These are phyloP conservation scores for Cyrtonyx montezumae DNA, from an alignment of 2,113 vertebrate genomes.

Conservation along the genomic window DNA sequence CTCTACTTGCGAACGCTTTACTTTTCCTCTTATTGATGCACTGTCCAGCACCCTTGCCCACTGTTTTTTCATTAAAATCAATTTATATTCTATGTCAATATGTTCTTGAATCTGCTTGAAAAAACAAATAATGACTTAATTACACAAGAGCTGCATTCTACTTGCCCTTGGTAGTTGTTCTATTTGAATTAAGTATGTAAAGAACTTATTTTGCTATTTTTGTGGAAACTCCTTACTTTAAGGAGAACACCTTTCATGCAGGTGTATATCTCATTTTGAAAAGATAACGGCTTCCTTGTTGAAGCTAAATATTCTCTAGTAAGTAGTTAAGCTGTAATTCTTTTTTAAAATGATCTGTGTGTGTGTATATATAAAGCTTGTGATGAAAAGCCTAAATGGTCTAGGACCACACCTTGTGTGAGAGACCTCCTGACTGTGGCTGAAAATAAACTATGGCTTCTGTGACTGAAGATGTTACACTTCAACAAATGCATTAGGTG, in stretches of 20 bases:
- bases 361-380: constrained; percentile 58
- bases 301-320: constrained; percentile 77
- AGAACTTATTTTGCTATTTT: constrained; percentile 75
- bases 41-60: constrained; percentile 38
- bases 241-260: constrained; percentile 71
- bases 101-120: constrained; percentile 57
- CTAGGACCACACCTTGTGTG: constrained; percentile 79
- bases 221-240: constrained; percentile 60
- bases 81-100: constrained; percentile 57
- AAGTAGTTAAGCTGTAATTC: constrained; percentile 65
- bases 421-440: constrained; percentile 71
- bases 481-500: constrained; percentile 9
- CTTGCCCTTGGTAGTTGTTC: constrained; percentile 45
- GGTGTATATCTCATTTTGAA: constrained; percentile 72
- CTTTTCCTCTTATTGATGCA: constrained; percentile 38
- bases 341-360: constrained; percentile 62
- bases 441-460: constrained; percentile 70
- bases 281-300: constrained; percentile 74
- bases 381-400: constrained; percentile 65
- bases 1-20: constrained; percentile 20
- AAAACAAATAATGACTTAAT: constrained; percentile 43
- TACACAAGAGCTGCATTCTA: constrained; percentile 36
- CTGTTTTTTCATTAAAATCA: constrained; percentile 44
- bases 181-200: constrained; percentile 64
- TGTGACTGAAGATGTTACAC: constrained; percentile 65